These are phyloP conservation scores for Ectemnius continuus DNA, from an alignment of 2,888 invertebrate genomes.

Conservation along the genomic window DNA sequence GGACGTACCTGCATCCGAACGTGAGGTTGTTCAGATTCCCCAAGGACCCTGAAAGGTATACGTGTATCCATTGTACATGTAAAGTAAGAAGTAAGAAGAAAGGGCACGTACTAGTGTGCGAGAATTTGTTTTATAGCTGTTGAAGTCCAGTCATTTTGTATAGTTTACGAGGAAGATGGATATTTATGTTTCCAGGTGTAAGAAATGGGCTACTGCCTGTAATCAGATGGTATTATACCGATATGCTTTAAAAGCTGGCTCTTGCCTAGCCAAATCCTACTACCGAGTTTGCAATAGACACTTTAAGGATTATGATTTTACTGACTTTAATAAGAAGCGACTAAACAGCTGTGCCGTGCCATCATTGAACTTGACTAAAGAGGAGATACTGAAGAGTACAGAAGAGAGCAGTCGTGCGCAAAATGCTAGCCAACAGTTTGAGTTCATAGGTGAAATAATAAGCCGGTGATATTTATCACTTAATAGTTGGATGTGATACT, in stretches of 20 bases:
- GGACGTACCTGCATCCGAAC: background rate
- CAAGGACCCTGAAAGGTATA: background rate
- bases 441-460: too few species aligned
- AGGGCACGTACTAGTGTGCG: too few species aligned
- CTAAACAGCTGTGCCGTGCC: background rate
- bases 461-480: too few species aligned
- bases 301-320: background rate
- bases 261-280: background rate
- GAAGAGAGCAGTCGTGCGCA: too few species aligned
- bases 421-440: too few species aligned
- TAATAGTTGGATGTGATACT: too few species aligned
- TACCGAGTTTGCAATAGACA: background rate
- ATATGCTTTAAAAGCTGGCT: background rate
- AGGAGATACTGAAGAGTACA: background rate
- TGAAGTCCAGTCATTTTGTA: background rate
- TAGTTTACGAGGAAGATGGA: background rate
- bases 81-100: too few species aligned
- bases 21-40: slow-evolving; percentile 3
- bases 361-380: background rate
- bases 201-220: slow-evolving; percentile 5
- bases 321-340: background rate
- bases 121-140: background rate
- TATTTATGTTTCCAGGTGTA: background rate
- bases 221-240: background rate
- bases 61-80: too few species aligned